Conservation (phyloP, 92 coral and sea anemone genomes). For the Umimayanthus chanpuru region DNA sequence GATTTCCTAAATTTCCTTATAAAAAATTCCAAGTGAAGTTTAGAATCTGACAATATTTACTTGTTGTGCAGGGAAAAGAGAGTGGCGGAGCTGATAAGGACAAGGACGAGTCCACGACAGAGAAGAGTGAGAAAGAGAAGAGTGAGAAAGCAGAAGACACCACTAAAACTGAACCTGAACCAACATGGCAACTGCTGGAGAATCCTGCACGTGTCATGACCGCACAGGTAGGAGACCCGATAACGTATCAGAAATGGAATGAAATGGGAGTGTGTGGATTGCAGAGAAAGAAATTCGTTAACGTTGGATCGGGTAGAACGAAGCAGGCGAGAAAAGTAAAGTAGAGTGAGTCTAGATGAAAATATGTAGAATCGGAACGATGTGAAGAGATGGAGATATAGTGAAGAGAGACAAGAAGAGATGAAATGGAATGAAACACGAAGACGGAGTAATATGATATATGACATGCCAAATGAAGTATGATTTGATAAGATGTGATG, state of each 20-base stretch:
- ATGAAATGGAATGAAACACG: too few species aligned
- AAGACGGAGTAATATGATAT: too few species aligned
- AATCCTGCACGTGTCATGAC: slow-evolving; percentile 96
- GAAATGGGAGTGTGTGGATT: too few species aligned
- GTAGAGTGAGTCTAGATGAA: too few species aligned
- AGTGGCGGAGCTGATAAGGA: slow-evolving; percentile 57
- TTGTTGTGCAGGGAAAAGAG: slow-evolving; percentile 9
- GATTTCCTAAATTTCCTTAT: not conserved
- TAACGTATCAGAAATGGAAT: not conserved
- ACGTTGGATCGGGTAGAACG: too few species aligned
- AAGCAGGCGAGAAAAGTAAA: too few species aligned
- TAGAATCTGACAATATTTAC: not conserved
- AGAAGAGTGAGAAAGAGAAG: slow-evolving; percentile 90
- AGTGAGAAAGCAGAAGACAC: slow-evolving; percentile 60
- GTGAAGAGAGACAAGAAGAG: too few species aligned
- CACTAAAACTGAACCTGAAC: slow-evolving; percentile 73
- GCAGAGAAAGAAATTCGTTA: too few species aligned
- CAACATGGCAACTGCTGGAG: slow-evolving; percentile 87
- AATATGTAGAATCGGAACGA: too few species aligned
- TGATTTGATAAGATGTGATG: too few species aligned
- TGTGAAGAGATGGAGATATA: too few species aligned
- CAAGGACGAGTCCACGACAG: slow-evolving; percentile 78
- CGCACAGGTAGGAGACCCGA: slow-evolving; percentile 69
- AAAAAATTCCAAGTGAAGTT: not conserved
- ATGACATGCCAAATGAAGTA: too few species aligned